Base-by-base conservation (phyloP, 2,888 invertebrate genomes). In the Drosophila birchii region DNA sequence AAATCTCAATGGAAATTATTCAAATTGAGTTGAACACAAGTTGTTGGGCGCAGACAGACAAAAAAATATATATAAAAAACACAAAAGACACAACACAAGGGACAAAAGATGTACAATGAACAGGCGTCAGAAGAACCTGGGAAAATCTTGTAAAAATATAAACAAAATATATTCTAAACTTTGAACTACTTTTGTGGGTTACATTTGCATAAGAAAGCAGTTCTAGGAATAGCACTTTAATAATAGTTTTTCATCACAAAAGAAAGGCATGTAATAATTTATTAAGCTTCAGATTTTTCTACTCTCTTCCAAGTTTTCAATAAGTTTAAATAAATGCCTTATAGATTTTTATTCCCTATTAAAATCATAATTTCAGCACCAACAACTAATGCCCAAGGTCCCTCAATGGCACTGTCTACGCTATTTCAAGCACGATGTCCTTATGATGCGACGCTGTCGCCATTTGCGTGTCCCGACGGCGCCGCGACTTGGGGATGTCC, bases 381-480 rank as follows among this genome's bases (percentile, higher is more conserved):
- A 95, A 56, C 95, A 96, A 80, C 76, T 89, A 62, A 96, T 96
- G 96, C 94, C 95, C 76, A 95, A 96, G 92, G 94, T 96, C 69
- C 96, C 97, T 1, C 96, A 96, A 90, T 96, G 96, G 96, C 96
- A 97, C 91, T 97, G 96, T 91, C 94, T 96, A 92, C 94, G 96
- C 78, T 96, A 96, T 93, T 94, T 96, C 73, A 96, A 96, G 86
- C 96, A 96, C 88, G 96, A 96, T 83, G 81, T 92, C 29, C 83
- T 91, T 63, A 93, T 96, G 78, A 95, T 96, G 85, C 94, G 96
- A 56, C 95, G 95, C 81, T 96, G 96, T 93, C 94, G 95, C 85
- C 96, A 96, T 86, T 95, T 95, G 93, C 94, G 96, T 44, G 90
- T 91, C 26, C 91, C 91, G 3, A 91, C 91, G 41, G 88, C 89